Conservation (phyloP, 1,140 invertebrate genomes). For the Drosophila baimaii region DNA sequence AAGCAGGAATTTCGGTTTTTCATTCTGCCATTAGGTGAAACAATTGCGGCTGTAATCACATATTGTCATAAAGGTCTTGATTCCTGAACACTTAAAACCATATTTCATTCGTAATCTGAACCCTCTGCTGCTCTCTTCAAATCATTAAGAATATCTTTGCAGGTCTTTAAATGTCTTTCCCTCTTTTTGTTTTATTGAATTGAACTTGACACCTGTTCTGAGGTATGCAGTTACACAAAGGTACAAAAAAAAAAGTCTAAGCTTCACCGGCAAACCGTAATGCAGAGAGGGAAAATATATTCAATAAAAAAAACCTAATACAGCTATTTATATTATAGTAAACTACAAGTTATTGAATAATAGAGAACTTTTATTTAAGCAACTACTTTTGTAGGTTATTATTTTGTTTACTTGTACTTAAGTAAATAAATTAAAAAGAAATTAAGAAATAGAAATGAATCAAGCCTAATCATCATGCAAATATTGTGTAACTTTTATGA, state of each 20-base stretch:
- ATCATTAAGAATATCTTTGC: neutral
- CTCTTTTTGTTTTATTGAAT: constrained; percentile 1
- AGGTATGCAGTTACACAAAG: constrained; percentile 19
- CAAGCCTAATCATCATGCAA: no score
- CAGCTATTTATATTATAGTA: no score
- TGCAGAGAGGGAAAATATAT: neutral
- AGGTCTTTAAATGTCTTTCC: neutral
- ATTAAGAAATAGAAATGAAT: no score
- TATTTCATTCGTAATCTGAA: constrained; percentile 11
- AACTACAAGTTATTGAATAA: no score
- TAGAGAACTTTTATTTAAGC: no score
- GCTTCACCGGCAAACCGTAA: neutral
- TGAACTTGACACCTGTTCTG: constrained; percentile 23
- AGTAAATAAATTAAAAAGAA: no score
- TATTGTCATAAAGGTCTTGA: no score
- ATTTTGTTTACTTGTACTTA: no score
- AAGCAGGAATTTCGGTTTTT: neutral
- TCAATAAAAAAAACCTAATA: no score
- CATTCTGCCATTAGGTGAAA: neutral
- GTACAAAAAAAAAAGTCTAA: neutral
- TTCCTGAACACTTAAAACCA: neutral
- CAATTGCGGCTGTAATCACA: constrained; percentile 3
- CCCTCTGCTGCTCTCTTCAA: neutral
- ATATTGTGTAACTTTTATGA: no score
- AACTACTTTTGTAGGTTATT: neutral